These are phyloP conservation scores for Paratrypauchen microcephalus DNA, from an alignment of 2,797 vertebrate species.

Conservation along the genomic window DNA sequence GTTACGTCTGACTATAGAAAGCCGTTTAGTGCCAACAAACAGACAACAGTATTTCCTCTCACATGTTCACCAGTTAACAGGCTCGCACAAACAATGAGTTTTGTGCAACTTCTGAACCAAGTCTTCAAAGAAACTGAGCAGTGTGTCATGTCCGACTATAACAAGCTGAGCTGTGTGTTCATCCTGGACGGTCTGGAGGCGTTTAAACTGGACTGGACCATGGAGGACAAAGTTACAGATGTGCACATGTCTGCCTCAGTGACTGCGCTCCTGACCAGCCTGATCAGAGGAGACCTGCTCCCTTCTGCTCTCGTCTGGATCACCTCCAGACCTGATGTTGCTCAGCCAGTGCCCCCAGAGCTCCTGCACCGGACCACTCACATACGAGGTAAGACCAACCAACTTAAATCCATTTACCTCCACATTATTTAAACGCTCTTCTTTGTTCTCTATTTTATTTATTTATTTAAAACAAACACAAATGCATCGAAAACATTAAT, in stretches of 20 bases:
- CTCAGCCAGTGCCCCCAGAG: neutral
- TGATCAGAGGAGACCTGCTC: conserved; percentile 45
- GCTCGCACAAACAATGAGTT: neutral
- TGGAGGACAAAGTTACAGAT: neutral
- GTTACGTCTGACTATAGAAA: neutral
- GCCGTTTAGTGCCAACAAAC: neutral
- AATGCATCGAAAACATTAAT: no score
- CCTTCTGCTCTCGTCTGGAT: conserved; percentile 44
- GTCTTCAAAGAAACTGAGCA: conserved; percentile 11
- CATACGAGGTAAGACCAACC: conserved; percentile 41
- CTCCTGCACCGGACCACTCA: conserved; percentile 29
- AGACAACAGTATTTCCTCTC: neutral
- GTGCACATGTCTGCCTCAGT: conserved; percentile 26
- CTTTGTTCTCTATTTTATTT: no score
- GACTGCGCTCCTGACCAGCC: conserved; percentile 37
- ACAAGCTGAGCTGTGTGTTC: conserved; percentile 14
- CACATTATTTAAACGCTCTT: no score
- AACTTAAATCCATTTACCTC: no score
- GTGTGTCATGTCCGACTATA: conserved; percentile 3
- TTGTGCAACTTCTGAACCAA: conserved; percentile 2
- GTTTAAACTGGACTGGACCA: conserved; percentile 27
- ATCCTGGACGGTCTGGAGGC: conserved; percentile 41
- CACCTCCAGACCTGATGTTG: conserved; percentile 19
- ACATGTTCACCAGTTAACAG: neutral
- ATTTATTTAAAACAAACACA: no score